These are phyloP conservation scores for Hoplodrina blanda DNA, from an alignment of 2,888 invertebrate species.

Conservation along the genomic window DNA sequence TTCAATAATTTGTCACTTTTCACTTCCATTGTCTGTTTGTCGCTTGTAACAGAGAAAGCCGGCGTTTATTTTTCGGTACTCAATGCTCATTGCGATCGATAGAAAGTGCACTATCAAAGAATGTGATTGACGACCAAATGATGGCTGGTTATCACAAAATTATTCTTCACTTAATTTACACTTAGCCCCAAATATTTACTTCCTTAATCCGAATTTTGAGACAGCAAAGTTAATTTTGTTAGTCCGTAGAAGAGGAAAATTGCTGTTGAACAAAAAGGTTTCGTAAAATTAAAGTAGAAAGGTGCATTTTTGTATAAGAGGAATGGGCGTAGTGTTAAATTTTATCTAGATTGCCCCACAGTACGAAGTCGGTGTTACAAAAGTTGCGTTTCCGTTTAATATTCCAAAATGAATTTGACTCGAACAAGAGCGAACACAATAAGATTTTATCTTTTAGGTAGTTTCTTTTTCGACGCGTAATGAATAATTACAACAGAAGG, in stretches of 20 bases:
- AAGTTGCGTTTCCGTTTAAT: conserved; percentile 21
- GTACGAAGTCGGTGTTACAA: conserved; percentile 7
- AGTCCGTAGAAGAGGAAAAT: conserved; percentile 7
- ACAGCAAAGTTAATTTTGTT: conserved; percentile 23
- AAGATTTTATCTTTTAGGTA: conserved; percentile 18
- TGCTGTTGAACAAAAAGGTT: conserved; percentile 8
- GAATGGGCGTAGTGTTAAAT: not conserved
- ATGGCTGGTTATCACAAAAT: conserved; percentile 14
- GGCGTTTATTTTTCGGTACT: conserved; percentile 69
- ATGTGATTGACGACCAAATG: conserved; percentile 50
- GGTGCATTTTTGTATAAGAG: conserved; percentile 19
- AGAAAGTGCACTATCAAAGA: conserved; percentile 68
- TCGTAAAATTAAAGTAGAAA: not conserved
- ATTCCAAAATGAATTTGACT: conserved; percentile 32
- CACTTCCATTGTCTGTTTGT: conserved; percentile 15
- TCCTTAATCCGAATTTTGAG: not conserved
- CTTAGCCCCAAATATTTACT: conserved; percentile 3
- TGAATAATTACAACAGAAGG: conserved; percentile 33
- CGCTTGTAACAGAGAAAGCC: conserved; percentile 45
- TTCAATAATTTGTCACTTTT: not conserved
- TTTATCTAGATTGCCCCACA: conserved; percentile 38
- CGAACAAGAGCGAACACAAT: conserved; percentile 7
- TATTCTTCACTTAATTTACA: conserved; percentile 10
- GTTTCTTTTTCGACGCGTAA: conserved; percentile 30
- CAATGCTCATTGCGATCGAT: conserved; percentile 65